Evolutionary conservation across 2,888 invertebrate species (phyloP).

Genomic region (Acheta domesticus): DNA sequence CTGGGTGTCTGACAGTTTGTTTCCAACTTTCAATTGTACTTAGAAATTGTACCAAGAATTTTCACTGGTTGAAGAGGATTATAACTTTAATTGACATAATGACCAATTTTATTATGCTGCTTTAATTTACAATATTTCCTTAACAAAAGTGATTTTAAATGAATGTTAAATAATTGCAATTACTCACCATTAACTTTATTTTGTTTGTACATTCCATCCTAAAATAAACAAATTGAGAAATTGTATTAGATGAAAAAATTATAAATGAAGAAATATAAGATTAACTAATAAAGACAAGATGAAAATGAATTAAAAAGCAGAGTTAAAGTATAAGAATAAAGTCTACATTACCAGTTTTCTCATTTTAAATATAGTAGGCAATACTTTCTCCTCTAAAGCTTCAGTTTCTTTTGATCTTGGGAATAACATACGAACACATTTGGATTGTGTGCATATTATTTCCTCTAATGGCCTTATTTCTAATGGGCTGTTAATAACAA

Average conservation of each 20-base stretch:
- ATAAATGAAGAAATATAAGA: neutral
- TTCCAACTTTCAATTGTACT: too few relatives aligned
- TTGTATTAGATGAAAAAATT: neutral
- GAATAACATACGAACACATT: neutral
- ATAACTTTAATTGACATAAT: too few relatives aligned
- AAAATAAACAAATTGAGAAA: neutral
- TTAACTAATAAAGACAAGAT: neutral
- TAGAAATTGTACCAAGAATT: too few relatives aligned
- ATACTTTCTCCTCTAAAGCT: neutral
- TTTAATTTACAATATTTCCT: too few relatives aligned
- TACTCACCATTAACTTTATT: neutral
- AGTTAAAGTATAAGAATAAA: neutral
- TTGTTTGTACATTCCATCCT: neutral
- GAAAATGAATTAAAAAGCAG: neutral
- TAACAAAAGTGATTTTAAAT: too few relatives aligned
- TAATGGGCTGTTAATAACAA: neutral
- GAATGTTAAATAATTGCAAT: neutral
- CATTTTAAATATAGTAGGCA: neutral
- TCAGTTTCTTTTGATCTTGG: neutral
- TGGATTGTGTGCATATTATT: neutral
- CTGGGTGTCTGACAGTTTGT: too few relatives aligned
- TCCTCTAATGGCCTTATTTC: neutral
- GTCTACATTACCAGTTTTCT: neutral
- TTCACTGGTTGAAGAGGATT: too few relatives aligned
- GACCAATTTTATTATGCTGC: too few relatives aligned